Base-by-base conservation (phyloP, 2,888 invertebrate genomes). In the Micoletzkya japonica region DNA sequence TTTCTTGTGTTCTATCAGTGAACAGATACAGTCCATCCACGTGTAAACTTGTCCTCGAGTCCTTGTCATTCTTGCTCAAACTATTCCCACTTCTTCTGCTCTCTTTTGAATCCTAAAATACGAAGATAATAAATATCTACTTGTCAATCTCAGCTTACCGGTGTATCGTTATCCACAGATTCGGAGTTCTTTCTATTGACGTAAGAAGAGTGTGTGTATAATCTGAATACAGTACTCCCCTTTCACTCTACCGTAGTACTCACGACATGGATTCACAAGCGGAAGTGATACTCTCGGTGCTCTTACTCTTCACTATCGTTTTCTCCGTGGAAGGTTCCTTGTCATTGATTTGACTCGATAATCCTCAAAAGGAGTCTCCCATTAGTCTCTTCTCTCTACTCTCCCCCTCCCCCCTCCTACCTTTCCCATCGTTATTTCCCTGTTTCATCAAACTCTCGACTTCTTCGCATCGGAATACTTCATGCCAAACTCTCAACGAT, bases 1-100 rank as follows among this genome's bases (percentile, higher is more conserved):
- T 39, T 44, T 44, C 44, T 39, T 67, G 66, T 3, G 44, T 66
- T 1, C 72, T 63, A 60, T 79, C 79, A 26, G 70, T 59, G 57
- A 73, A 76, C 34, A 66, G 71, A 1, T 74, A 37, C 17, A 79
- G 54, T 20, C 79, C 79, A 60, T 79, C 79, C 36, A 57, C 4
- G 61, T 77, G 77, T 1, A 79, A 37, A 26, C 57, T 17, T 2
- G 73, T 70, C 52, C 67, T 74, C 49, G 67, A 20, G 52, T 70
- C 67, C n/a, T n/a, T n/a, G n/a, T n/a, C n/a, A n/a, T n/a, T n/a
- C n/a, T n/a, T n/a, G n/a, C n/a, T n/a, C n/a, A n/a, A n/a, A n/a
- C n/a, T n/a, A n/a, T n/a, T n/a, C n/a, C n/a, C n/a, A n/a, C n/a
- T n/a, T n/a, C n/a, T n/a, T n/a, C n/a, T n/a, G n/a, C n/a, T n/a